Conservation (phyloP, 2,113 vertebrate species). For the Engystomops pustulosus region DNA sequence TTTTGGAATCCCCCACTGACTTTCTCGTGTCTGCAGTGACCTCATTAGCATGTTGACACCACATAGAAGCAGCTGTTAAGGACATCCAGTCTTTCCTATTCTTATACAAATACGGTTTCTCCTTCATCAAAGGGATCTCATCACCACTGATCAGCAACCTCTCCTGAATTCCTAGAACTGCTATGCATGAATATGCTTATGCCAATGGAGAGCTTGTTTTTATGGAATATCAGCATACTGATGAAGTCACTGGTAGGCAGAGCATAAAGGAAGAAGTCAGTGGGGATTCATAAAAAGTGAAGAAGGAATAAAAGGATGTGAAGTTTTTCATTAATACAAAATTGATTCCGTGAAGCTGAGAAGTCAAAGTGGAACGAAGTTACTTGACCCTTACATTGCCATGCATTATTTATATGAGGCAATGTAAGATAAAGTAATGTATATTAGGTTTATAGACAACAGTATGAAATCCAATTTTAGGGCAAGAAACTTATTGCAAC, state of each 20-base stretch:
- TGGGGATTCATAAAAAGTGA: conserved; percentile 12
- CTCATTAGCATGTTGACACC: background rate
- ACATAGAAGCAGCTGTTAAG: background rate
- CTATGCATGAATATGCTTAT: background rate
- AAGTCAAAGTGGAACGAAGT: background rate
- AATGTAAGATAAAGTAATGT: no score
- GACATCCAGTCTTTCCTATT: background rate
- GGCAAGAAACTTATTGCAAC: background rate
- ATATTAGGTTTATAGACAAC: background rate
- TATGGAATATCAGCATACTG: conserved; percentile 14
- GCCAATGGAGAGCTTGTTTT: background rate
- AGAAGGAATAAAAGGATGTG: background rate
- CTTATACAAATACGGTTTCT: background rate
- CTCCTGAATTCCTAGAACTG: background rate
- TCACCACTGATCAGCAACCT: conserved; percentile 15
- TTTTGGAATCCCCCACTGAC: conserved; percentile 1
- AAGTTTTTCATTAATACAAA: background rate
- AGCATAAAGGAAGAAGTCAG: background rate
- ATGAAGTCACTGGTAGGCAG: conserved; percentile 1
- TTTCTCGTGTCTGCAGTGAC: background rate
- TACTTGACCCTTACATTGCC: background rate
- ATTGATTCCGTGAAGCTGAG: background rate
- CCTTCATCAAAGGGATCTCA: background rate
- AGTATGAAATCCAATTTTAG: background rate
- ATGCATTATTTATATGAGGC: background rate